phyloP scores from a whole-genome alignment of 1,140 invertebrate species.

The Olivierus martensii region DNA sequence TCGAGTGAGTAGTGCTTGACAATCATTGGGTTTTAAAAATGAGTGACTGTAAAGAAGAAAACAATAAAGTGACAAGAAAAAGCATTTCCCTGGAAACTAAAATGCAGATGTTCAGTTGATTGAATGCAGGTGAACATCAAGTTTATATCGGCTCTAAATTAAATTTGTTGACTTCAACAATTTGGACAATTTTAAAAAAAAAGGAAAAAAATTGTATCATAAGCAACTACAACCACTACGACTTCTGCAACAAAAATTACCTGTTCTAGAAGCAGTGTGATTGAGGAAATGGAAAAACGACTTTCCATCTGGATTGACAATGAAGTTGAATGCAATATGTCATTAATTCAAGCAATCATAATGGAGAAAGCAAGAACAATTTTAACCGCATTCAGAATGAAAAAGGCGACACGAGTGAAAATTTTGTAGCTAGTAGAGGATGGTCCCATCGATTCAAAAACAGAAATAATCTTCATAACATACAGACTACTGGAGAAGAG shows the following conservation, averaged over 20 bases:
- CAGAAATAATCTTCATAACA: slow-evolving; percentile 8
- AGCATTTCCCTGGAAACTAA: no score
- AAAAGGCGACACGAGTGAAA: neutral
- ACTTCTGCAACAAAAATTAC: neutral
- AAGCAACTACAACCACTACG: neutral
- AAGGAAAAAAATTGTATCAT: no score
- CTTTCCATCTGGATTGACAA: neutral
- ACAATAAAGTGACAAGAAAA: no score
- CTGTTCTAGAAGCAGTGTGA: neutral
- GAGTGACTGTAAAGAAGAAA: no score
- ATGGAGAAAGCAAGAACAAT: neutral
- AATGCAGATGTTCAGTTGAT: no score
- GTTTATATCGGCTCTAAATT: no score
- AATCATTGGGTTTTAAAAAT: no score
- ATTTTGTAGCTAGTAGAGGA: neutral
- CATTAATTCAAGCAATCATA: neutral
- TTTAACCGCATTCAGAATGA: neutral
- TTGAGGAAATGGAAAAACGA: neutral
- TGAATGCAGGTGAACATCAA: no score
- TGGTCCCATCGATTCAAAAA: no score
- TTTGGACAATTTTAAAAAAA: no score
- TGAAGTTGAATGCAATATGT: neutral
- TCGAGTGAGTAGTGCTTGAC: no score
- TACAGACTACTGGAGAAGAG: slow-evolving; percentile 4
- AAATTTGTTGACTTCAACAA: no score